A percentile compares a stretch with the other conserved stretches of the same genome.
These are phyloP conservation scores for Solenodon paradoxus DNA, from an alignment of 2,113 vertebrate genomes.

Conservation along the genomic window DNA sequence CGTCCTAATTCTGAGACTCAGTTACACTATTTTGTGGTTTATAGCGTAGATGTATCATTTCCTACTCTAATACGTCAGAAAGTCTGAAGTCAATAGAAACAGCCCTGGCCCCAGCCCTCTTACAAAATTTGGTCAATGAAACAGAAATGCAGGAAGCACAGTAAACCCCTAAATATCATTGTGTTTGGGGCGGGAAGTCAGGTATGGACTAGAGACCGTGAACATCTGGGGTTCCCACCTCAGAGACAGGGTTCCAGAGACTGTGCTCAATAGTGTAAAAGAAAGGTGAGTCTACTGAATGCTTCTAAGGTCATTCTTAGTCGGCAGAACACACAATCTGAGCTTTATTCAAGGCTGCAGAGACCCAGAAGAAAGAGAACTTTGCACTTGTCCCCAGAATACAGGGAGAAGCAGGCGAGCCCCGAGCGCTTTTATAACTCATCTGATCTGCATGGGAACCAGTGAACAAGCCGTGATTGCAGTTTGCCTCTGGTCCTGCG, in stretches of 20 bases:
- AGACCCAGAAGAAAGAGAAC: neutral
- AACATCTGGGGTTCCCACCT: neutral
- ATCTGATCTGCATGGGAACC: neutral
- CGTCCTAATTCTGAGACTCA: neutral
- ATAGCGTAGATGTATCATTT: neutral
- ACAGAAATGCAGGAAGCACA: neutral
- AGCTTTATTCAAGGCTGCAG: neutral
- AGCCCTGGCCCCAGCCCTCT: neutral
- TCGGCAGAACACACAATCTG: neutral
- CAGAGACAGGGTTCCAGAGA: neutral
- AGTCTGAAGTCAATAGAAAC: neutral
- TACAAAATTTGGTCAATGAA: neutral
- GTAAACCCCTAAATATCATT: neutral
- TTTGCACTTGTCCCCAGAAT: neutral
- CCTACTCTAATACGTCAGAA: neutral
- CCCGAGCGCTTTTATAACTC: neutral
- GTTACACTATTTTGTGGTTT: neutral
- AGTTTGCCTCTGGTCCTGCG: neutral
- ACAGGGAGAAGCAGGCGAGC: neutral
- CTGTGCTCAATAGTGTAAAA: neutral
- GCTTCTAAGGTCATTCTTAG: neutral
- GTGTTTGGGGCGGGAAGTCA: rapidly evolving
- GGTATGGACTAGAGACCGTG: rapidly evolving
- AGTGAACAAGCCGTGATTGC: rapidly evolving
- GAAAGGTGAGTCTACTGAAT: neutral